phyloP scores from a whole-genome alignment of 2,797 vertebrate genomes.

The Erpetoichthys calabaricus region DNA sequence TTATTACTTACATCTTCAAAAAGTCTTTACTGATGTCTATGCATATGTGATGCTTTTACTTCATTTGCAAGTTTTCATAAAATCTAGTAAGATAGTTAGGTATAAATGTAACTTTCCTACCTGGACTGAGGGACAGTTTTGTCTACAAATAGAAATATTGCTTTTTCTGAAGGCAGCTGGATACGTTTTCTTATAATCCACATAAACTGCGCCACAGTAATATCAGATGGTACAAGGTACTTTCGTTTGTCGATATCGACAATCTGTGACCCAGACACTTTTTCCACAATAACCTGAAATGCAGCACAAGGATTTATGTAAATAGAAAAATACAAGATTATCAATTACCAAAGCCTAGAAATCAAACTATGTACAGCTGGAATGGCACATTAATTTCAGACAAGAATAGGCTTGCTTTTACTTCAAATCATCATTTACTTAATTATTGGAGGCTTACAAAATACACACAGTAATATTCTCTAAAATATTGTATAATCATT shows the following conservation, averaged over 20 bases:
- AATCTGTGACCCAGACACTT: conserved; percentile 94
- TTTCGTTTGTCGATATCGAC: conserved; percentile 97
- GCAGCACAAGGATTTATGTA: conserved; percentile 12
- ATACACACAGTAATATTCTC: too few relatives aligned
- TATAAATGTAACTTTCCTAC: conserved; percentile 41
- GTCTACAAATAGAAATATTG: conserved; percentile 96
- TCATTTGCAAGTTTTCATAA: too few relatives aligned
- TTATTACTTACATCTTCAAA: too few relatives aligned
- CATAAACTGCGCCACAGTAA: conserved; percentile 98
- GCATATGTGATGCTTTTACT: too few relatives aligned
- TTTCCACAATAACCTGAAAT: conserved; percentile 89
- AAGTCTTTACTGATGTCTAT: too few relatives aligned
- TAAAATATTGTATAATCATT: too few relatives aligned
- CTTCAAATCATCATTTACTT: background rate
- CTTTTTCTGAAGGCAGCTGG: conserved; percentile 95
- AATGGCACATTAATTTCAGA: background rate
- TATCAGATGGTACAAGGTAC: conserved; percentile 95
- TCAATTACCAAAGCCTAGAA: too few relatives aligned
- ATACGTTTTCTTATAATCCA: conserved; percentile 99
- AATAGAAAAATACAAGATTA: background rate
- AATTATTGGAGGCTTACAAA: too few relatives aligned
- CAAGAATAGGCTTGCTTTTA: background rate
- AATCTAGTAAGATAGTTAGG: too few relatives aligned
- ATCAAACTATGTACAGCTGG: too few relatives aligned
- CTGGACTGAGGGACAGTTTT: conserved; percentile 97